A percentile compares a stretch with the other conserved stretches of the same genome.
phyloP scores from a whole-genome alignment of 1,140 invertebrate genomes.

The Neotoxoptera formosana region DNA sequence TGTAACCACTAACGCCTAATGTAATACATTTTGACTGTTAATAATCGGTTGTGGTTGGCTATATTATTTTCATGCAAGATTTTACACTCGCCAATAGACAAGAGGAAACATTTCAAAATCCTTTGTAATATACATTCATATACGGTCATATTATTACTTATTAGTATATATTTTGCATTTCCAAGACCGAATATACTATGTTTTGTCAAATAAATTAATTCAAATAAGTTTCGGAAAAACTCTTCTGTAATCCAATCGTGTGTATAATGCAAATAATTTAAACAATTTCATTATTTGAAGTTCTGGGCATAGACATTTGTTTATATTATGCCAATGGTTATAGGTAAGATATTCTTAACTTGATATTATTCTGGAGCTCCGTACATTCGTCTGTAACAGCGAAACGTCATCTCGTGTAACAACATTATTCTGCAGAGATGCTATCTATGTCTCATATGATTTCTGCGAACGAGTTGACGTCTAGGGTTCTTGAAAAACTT shows the following conservation, averaged over 20 bases:
- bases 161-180: not conserved
- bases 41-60: not conserved
- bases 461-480: too few species aligned
- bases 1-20: not conserved
- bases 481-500: too few species aligned
- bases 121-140: not conserved
- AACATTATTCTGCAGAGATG: too few species aligned
- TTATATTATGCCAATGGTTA: too few species aligned
- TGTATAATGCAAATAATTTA: not conserved
- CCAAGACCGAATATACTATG: not conserved
- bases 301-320: not conserved
- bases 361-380: not conserved
- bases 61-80: not conserved
- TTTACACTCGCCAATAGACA: not conserved
- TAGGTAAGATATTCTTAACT: not conserved
- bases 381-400: not conserved
- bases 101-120: not conserved
- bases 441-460: too few species aligned
- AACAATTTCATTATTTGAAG: not conserved
- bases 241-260: not conserved
- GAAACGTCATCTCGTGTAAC: not conserved
- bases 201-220: not conserved
- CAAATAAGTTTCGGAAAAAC: not conserved
- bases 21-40: not conserved
- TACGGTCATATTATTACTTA: too few species aligned